Percentiles rank a stretch among this genome's conserved stretches.
Conservation (phyloP, 1,140 invertebrate species). For the Hypothenemus hampei region DNA sequence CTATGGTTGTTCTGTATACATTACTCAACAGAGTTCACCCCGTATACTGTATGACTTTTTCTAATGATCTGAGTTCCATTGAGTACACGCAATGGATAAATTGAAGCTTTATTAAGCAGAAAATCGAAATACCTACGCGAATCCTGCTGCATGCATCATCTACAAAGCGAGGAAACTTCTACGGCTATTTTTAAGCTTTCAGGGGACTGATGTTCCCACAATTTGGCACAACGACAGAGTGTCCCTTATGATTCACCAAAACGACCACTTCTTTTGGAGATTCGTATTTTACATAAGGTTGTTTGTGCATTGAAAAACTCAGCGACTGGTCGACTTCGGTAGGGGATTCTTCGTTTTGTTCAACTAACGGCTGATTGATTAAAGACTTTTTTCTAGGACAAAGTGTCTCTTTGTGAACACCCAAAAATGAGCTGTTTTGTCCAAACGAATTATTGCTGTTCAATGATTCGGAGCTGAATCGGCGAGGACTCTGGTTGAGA, state of each 20-base stretch:
- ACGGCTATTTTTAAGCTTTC: conserved; percentile 1
- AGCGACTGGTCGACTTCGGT: not conserved
- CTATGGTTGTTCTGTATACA: too few species aligned
- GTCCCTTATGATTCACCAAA: conserved; percentile 10
- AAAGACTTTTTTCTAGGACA: conserved; percentile 13
- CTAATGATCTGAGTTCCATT: not conserved
- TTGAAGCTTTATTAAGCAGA: not conserved
- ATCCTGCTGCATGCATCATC: conserved; percentile 13
- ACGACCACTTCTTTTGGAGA: not conserved
- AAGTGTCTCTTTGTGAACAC: not conserved
- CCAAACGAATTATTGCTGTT: not conserved
- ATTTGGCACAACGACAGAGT: conserved; percentile 1
- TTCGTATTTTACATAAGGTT: too few species aligned
- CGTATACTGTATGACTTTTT: not conserved
- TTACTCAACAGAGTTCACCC: not conserved
- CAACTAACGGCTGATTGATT: conserved; percentile 17
- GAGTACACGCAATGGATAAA: not conserved
- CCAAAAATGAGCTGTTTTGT: not conserved
- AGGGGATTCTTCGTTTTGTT: conserved; percentile 18
- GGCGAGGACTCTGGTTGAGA: not conserved
- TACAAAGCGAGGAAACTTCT: conserved; percentile 6
- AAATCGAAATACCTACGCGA: conserved; percentile 15
- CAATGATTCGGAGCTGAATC: conserved; percentile 1
- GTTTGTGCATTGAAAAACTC: not conserved
- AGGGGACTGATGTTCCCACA: conserved; percentile 7